A percentile compares a stretch with the other conserved stretches of the same genome.
These are phyloP conservation scores for Ammodytes marinus DNA, from an alignment of 2,113 vertebrate genomes.

Conservation along the genomic window DNA sequence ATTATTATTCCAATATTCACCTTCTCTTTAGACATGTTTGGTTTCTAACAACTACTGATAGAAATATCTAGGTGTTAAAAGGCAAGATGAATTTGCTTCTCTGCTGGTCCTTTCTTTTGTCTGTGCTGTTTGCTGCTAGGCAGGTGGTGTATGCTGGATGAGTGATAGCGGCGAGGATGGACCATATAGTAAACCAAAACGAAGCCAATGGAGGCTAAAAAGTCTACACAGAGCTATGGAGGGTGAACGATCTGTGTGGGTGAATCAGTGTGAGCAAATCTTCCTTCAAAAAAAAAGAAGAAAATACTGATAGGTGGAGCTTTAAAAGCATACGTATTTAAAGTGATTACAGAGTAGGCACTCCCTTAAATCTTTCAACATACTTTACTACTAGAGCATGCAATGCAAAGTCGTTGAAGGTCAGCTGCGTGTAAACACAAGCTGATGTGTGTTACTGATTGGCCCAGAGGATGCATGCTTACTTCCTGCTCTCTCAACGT, in stretches of 20 bases:
- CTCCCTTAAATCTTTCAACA: background rate
- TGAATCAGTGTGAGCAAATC: background rate
- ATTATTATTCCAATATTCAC: background rate
- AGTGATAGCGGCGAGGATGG: background rate
- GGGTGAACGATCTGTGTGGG: background rate
- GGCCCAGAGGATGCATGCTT: background rate
- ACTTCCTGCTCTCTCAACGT: constrained; percentile 25
- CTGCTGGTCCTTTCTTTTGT: background rate
- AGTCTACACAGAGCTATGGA: background rate
- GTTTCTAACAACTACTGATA: background rate
- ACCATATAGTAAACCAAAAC: background rate
- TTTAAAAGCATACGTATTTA: background rate
- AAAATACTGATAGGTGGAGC: background rate
- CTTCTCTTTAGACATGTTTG: background rate
- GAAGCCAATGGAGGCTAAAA: background rate
- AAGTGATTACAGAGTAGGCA: background rate
- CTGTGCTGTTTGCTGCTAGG: background rate
- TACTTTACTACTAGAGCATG: background rate
- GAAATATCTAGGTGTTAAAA: background rate
- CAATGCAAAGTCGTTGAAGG: too few relatives aligned
- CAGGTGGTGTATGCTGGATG: background rate
- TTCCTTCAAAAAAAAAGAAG: background rate
- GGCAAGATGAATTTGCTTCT: background rate
- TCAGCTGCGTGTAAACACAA: background rate
- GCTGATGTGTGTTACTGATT: constrained; percentile 6